These are phyloP conservation scores for Sternotherus odoratus DNA, from an alignment of 2,797 vertebrate species.

Conservation along the genomic window DNA sequence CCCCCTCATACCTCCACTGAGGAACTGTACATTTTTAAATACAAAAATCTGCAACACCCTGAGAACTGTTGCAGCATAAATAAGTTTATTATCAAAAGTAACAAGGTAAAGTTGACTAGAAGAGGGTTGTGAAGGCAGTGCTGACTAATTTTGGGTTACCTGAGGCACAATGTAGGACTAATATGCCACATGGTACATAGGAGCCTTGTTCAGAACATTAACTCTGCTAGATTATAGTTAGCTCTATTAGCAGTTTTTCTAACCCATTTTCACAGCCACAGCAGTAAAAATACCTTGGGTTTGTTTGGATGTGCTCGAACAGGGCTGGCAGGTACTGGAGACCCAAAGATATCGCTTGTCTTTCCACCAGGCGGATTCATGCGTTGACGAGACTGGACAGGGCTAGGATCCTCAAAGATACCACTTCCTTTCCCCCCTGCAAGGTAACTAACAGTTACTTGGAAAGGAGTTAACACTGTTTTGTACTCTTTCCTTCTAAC, in stretches of 20 bases:
- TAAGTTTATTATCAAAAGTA: not conserved
- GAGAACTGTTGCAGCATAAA: not conserved
- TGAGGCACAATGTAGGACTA: not conserved
- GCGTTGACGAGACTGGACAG: slow-evolving; percentile 79
- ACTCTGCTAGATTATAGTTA: rapidly evolving
- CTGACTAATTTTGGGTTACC: not conserved
- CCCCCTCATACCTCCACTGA: not conserved
- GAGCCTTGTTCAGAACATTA: rapidly evolving
- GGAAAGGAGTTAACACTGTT: not conserved
- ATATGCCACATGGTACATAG: not conserved
- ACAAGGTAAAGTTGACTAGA: not conserved
- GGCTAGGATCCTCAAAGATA: slow-evolving; percentile 87
- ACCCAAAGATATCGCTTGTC: slow-evolving; percentile 88
- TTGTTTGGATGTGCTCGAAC: slow-evolving; percentile 91
- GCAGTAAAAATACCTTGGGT: slow-evolving; percentile 87
- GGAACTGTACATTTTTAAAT: not conserved
- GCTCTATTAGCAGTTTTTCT: not conserved
- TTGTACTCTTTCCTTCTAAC: not conserved
- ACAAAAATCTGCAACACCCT: not conserved
- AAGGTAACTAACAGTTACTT: slow-evolving; percentile 22
- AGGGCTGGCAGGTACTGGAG: slow-evolving; percentile 72
- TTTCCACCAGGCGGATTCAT: slow-evolving; percentile 84
- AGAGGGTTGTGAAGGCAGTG: not conserved
- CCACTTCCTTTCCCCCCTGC: slow-evolving; percentile 95
- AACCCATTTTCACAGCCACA: not conserved